phyloP scores from a whole-genome alignment of 2,888 invertebrate species.

The Parasteatoda lunata region DNA sequence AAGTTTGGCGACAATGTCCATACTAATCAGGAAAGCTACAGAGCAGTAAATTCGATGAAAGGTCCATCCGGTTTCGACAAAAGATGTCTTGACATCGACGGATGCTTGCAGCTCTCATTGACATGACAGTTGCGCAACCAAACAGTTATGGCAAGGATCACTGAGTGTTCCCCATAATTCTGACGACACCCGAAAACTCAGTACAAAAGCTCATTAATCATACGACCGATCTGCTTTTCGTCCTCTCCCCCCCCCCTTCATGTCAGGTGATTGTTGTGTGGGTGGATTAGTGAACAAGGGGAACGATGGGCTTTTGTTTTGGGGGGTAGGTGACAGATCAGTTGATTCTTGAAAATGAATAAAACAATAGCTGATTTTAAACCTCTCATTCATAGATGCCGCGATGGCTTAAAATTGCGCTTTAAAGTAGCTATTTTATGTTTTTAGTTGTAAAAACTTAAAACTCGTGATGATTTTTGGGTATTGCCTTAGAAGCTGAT shows the following conservation, averaged over 20 bases:
- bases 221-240: conserved; percentile 24
- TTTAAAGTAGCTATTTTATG: no score
- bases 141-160: conserved; percentile 25
- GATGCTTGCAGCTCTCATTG: conserved; percentile 23
- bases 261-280: conserved; percentile 25
- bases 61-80: conserved; percentile 24
- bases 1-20: neutral
- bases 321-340: conserved; percentile 16
- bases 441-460: no score
- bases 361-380: no score
- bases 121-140: conserved; percentile 17
- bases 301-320: neutral
- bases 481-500: no score
- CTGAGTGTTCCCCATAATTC: conserved; percentile 11
- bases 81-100: conserved; percentile 28
- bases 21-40: neutral
- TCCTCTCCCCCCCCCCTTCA: neutral
- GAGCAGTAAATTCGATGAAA: conserved; percentile 25
- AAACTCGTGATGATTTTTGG: no score
- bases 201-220: conserved; percentile 63
- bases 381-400: no score
- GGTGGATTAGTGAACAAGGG: conserved; percentile 23
- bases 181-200: conserved; percentile 21
- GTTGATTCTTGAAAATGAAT: neutral
- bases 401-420: no score